Percentiles rank a stretch among this genome's conserved stretches.
Evolutionary conservation across 2,113 vertebrate species (phyloP).

Genomic region (Meles meles): DNA sequence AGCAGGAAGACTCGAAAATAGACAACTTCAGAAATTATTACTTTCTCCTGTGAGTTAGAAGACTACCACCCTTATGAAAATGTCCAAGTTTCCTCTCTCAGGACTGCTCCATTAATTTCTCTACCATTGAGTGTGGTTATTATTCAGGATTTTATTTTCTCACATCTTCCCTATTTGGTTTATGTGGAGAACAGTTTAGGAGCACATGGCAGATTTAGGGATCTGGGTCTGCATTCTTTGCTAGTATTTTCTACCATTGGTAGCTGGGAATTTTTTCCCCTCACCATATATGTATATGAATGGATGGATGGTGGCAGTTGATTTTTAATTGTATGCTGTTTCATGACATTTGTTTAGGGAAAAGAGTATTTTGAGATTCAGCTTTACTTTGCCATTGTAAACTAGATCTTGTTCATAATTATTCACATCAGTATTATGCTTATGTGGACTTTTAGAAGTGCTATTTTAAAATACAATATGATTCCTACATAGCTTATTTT

Average conservation of each 20-base stretch:
- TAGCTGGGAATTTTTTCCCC: background rate
- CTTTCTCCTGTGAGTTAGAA: background rate
- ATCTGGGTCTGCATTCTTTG: background rate
- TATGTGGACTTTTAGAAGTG: background rate
- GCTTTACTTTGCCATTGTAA: background rate
- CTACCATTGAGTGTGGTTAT: background rate
- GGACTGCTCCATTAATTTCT: background rate
- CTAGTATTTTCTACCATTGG: background rate
- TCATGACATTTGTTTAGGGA: background rate
- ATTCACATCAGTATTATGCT: background rate
- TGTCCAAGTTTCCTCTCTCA: background rate
- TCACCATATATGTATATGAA: background rate
- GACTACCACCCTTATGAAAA: background rate
- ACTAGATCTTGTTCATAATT: background rate
- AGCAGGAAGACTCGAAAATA: background rate
- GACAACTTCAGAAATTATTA: background rate
- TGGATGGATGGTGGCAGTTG: background rate
- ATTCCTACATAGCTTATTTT: background rate
- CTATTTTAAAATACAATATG: background rate
- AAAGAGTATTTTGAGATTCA: background rate
- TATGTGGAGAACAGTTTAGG: background rate
- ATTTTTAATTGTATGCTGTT: background rate
- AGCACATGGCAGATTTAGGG: background rate
- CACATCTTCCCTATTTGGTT: background rate
- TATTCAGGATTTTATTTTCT: background rate